Evolutionary conservation across 2,888 invertebrate species (phyloP), one percentile per base, ranked within the genome.

Genomic region (Polydrusus cervinus): DNA sequence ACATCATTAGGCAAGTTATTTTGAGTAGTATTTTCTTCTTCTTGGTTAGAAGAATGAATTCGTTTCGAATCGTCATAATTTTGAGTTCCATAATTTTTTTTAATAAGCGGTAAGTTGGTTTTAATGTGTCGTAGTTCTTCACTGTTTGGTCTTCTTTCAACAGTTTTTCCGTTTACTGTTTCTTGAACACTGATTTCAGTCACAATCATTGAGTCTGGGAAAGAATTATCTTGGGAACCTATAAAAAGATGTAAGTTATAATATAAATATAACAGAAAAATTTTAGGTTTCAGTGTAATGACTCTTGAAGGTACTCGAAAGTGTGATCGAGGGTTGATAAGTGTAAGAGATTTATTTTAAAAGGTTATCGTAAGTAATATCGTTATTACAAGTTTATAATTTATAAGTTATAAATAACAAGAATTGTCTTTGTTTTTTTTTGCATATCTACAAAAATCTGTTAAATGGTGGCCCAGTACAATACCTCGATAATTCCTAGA

Each of bases 161-260:
- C 25, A 0, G 55, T 70, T 18, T 69, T 18, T 6, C 78, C 78
- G 25, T 78, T 64, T 45, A 68, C 45, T 1, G 75, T 71, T 66
- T 76, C 76, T 67, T 69, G 34, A 9, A 78, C 73, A 40, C 60
- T 78, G 1, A 78, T 75, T 61, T 75, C 75, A 0, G 78, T 78
- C 2, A 77, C 69, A 5, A 74, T 72, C 7, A 25, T 3, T 0
- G 47, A 57, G 14, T 72, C n/a, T 1, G 16, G 6, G 0, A 67
- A 14, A 16, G 18, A 16, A 18, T 40, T 34, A 71, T 77, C 83
- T n/a, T 30, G 34, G 9, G 30, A 64, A 34, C 38, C 57, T 55
- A 55, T 25, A 68, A 68, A 57, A 13, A 67, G 16, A 40, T 51
- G 10, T 51, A 20, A 10, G 3, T 10, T 13, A 14, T 53, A 6